These are phyloP conservation scores for Acrocephalus arundinaceus DNA, from an alignment of 2,113 vertebrate species.

Conservation along the genomic window DNA sequence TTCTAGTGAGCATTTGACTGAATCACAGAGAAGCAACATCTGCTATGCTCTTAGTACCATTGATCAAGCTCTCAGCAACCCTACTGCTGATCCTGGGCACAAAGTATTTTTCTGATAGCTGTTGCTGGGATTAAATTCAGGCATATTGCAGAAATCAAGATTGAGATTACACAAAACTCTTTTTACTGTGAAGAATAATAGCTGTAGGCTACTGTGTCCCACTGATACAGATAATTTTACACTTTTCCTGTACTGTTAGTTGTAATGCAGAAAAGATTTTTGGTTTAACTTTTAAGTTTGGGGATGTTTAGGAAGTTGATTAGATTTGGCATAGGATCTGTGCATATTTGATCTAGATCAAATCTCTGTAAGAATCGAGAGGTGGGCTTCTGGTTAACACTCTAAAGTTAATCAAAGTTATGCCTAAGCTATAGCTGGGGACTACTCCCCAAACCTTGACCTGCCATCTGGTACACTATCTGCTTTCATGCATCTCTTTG, in stretches of 20 bases:
- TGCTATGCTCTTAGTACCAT: neutral
- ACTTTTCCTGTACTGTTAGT: neutral
- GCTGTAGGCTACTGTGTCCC: neutral
- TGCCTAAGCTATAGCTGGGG: neutral
- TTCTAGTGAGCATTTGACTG: neutral
- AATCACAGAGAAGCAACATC: neutral
- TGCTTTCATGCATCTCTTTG: constrained; percentile 35
- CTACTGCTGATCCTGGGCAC: neutral
- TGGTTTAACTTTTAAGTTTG: neutral
- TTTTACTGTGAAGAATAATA: neutral
- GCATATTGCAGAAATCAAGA: neutral
- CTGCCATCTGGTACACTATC: neutral
- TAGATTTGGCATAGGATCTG: neutral
- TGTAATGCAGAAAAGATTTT: neutral
- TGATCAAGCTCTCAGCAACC: neutral
- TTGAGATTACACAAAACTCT: neutral
- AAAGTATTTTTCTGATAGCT: neutral
- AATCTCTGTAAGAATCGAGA: neutral
- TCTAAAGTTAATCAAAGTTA: neutral
- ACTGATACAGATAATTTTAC: neutral
- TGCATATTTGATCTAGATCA: neutral
- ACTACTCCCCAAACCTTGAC: neutral
- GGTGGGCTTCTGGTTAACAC: neutral
- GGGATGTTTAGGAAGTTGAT: neutral
- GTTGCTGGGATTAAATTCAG: neutral